phyloP scores from a whole-genome alignment of 2,888 invertebrate species.

The Sinhomidia bicolor region DNA sequence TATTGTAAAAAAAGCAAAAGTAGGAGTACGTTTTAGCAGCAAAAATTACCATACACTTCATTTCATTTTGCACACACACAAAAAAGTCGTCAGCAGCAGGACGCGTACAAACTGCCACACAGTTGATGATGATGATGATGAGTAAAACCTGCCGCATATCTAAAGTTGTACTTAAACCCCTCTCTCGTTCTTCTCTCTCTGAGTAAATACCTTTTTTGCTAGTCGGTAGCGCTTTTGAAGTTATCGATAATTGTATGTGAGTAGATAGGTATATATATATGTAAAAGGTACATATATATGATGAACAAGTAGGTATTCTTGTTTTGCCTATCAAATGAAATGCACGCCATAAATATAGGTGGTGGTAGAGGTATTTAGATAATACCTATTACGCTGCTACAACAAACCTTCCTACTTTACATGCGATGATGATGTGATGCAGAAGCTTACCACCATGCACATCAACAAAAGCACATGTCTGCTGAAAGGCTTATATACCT shows the following conservation, averaged over 20 bases:
- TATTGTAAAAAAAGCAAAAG: not conserved
- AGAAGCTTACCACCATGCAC: too few relatives aligned
- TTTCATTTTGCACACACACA: slow-evolving; percentile 38
- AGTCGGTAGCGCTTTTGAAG: not conserved
- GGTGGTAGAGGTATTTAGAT: too few relatives aligned
- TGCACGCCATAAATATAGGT: too few relatives aligned
- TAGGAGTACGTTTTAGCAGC: not conserved
- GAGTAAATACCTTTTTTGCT: not conserved
- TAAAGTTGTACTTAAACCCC: not conserved
- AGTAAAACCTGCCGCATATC: slow-evolving; percentile 24
- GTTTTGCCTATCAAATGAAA: too few relatives aligned
- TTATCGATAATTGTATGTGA: slow-evolving; percentile 8
- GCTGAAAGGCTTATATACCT: not conserved
- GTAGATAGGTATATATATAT: too few relatives aligned
- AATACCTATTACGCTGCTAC: too few relatives aligned
- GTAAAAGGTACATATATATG: too few relatives aligned
- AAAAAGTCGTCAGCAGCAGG: slow-evolving; percentile 5
- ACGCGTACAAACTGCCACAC: not conserved
- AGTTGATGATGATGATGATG: slow-evolving; percentile 4
- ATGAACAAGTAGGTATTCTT: too few relatives aligned
- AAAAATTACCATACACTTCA: not conserved
- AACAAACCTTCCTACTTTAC: too few relatives aligned
- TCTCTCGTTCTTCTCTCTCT: too few relatives aligned
- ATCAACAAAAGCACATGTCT: not conserved
- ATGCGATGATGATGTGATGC: too few relatives aligned